Conservation (phyloP, 2,888 invertebrate genomes). For the Sympetrum striolatum region DNA sequence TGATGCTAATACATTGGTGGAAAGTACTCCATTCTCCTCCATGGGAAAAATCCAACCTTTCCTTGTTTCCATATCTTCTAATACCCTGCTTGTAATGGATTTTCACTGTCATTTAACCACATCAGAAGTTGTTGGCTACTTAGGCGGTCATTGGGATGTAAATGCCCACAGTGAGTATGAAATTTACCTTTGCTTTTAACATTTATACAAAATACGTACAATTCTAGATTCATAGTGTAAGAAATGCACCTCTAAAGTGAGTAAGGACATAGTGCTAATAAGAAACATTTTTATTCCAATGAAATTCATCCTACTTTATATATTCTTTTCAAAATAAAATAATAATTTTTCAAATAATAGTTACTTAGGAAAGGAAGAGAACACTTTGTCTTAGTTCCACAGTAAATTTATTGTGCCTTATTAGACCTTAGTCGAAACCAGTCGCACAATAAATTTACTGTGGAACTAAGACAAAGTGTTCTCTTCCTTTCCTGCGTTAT, state of each 20-base stretch:
- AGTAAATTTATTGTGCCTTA: too few relatives aligned
- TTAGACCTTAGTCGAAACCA: too few relatives aligned
- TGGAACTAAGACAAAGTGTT: too few relatives aligned
- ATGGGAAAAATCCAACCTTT: constrained; percentile 93
- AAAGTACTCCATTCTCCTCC: constrained; percentile 85
- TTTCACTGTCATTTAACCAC: constrained; percentile 94
- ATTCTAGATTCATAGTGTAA: not conserved
- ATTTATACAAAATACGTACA: constrained; percentile 52
- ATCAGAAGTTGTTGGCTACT: constrained; percentile 93
- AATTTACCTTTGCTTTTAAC: constrained; percentile 35
- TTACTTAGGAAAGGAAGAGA: too few relatives aligned
- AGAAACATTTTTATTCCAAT: too few relatives aligned
- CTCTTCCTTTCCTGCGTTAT: too few relatives aligned
- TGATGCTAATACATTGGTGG: constrained; percentile 88
- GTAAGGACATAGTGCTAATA: not conserved
- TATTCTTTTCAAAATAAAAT: too few relatives aligned
- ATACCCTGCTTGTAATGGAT: constrained; percentile 86
- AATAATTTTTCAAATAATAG: too few relatives aligned
- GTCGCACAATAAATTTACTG: too few relatives aligned
- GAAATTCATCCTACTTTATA: too few relatives aligned
- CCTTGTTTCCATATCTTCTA: constrained; percentile 83
- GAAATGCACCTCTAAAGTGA: not conserved
- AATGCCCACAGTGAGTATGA: constrained; percentile 84
- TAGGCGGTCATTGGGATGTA: constrained; percentile 95
- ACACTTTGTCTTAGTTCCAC: too few relatives aligned